Base-by-base conservation (phyloP, 2,888 invertebrate species). In the Amphipoea lucens region DNA sequence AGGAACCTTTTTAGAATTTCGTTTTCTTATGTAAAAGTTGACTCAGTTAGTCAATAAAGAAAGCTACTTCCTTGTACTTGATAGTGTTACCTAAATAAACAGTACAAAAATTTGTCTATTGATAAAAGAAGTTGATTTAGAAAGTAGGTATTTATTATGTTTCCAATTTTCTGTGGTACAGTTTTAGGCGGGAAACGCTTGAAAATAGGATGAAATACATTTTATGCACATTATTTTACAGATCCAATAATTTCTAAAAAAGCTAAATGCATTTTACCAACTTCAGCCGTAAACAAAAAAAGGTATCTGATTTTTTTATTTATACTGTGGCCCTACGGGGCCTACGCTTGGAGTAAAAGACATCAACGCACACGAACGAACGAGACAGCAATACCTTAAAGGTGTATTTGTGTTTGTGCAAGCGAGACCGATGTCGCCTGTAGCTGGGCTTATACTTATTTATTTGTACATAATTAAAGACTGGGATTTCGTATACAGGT, bases 281-380 rank as follows among this genome's bases (percentile, higher is more conserved):
- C 29, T 71, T 14, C 62, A 68, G 40, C 20, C 40, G 11, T 54
- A 74, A 60, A 54, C 65, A 76, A 60, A 60, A 86, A 36, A 63
- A 62, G 9, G 36, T 17, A 73, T 85, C 85, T 73, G 63, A 23
- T 63, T 63, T 66, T 78, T 83, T 91, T 84, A 78, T 89, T 74
- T 95, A 90, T 94, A 92, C 95, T 94, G 87, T 88, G 84, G 82
- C 78, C 75, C 90, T 89, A 91, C 92, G 91, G 84, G 82, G 81
- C 76, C 90, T 89, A 91, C 92, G 90, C 91, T 92, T 91, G 91
- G 92, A 94, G 92, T 92, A 96, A 96, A 96, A 96, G 96, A 96
- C 96, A 95, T 96, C 96, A 96, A 96, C 96, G 96, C 94, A 92
- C 92, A 88, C 87, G 91, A 88, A 91, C 84, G 90, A 94, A 90